Evolutionary conservation across 2,888 invertebrate genomes (phyloP).

Genomic region (Cosmopolites sordidus): DNA sequence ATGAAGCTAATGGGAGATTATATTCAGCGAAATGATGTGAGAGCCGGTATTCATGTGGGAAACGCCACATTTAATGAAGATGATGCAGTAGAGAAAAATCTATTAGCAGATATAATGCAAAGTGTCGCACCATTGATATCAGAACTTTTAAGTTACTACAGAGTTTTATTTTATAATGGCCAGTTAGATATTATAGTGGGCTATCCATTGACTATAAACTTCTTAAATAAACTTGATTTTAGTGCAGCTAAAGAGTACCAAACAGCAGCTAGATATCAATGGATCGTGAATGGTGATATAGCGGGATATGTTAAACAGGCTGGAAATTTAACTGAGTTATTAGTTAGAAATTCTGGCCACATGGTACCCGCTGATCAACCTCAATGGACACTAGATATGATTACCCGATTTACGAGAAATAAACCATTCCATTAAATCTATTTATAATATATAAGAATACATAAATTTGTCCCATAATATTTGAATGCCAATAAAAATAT

Average conservation of each 20-base stretch:
- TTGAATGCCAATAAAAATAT: too few species aligned
- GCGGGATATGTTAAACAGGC: constrained; percentile 15
- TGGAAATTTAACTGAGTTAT: constrained; percentile 48
- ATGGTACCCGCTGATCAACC: constrained; percentile 79
- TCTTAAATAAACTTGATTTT: constrained; percentile 68
- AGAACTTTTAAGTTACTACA: constrained; percentile 62
- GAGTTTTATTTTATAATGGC: constrained; percentile 82
- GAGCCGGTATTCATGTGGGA: constrained; percentile 81
- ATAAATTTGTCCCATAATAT: too few species aligned
- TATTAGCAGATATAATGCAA: constrained; percentile 76
- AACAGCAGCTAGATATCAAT: constrained; percentile 46
- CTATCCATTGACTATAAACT: constrained; percentile 78
- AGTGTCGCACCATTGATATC: constrained; percentile 70
- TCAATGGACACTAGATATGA: constrained; percentile 68
- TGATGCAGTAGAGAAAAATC: constrained; percentile 62
- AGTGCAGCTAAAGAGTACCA: constrained; percentile 62
- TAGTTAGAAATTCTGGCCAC: constrained; percentile 76
- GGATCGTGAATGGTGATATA: constrained; percentile 9
- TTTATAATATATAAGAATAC: too few species aligned
- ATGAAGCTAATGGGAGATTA: constrained; percentile 56
- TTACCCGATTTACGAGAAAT: constrained; percentile 58
- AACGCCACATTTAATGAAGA: constrained; percentile 62
- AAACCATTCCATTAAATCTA: constrained; percentile 11
- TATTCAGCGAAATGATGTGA: constrained; percentile 58
- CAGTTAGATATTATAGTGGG: constrained; percentile 89